Evolutionary conservation across 2,888 invertebrate species (phyloP).

Genomic region (Lamproptera curius): DNA sequence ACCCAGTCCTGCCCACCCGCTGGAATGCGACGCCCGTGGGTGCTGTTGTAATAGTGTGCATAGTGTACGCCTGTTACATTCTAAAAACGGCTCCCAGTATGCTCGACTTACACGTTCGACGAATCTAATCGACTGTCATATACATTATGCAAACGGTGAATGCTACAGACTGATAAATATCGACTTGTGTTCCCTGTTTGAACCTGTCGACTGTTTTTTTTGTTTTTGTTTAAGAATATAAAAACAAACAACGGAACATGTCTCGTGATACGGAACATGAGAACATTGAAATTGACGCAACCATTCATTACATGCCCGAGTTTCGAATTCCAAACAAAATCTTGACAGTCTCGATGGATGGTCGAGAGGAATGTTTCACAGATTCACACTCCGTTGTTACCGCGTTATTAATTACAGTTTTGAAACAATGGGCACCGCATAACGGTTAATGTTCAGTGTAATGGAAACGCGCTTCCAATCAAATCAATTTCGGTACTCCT

Average conservation of each 20-base stretch:
- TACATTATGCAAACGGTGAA: neutral
- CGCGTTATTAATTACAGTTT: slow-evolving; percentile 35
- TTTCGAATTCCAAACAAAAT: neutral
- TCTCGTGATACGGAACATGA: neutral
- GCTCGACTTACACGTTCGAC: slow-evolving; percentile 23
- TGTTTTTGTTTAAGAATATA: too few relatives aligned
- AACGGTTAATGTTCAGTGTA: slow-evolving; percentile 43
- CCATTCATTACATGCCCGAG: neutral
- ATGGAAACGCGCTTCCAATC: slow-evolving; percentile 46
- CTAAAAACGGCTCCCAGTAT: slow-evolving; percentile 42
- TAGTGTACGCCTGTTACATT: slow-evolving; percentile 36
- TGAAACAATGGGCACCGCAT: slow-evolving; percentile 52
- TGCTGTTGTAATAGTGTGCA: slow-evolving; percentile 24
- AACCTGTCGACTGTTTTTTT: neutral
- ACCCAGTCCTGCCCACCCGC: neutral
- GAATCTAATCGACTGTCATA: slow-evolving; percentile 7
- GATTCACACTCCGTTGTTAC: neutral
- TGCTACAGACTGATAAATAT: neutral
- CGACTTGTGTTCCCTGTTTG: neutral
- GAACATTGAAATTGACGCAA: too few relatives aligned
- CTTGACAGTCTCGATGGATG: neutral
- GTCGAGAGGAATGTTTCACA: neutral
- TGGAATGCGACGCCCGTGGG: slow-evolving; percentile 24
- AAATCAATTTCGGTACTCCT: slow-evolving; percentile 51
- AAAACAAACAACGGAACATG: neutral